Conservation (phyloP, 2,888 invertebrate genomes). For the Cataglyphis rosenhaueri region DNA sequence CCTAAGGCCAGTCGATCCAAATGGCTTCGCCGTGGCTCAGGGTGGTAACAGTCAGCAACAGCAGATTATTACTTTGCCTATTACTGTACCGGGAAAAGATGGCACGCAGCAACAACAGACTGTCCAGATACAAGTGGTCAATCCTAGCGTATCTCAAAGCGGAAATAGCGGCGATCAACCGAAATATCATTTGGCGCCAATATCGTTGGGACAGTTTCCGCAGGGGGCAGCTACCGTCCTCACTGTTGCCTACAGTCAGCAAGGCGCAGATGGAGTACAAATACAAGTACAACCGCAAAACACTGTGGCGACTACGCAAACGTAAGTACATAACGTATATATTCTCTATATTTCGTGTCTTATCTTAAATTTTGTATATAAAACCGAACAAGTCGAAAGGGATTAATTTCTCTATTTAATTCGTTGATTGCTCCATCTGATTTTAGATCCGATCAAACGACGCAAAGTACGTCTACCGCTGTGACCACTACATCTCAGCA, state of each 20-base stretch:
- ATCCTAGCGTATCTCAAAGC: conserved; percentile 87
- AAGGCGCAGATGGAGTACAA: conserved; percentile 86
- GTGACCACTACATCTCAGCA: conserved; percentile 84
- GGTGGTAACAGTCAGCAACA: conserved; percentile 86
- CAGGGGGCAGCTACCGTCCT: conserved; percentile 91
- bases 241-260: conserved; percentile 91
- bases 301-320: conserved; percentile 84
- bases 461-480: conserved; percentile 84
- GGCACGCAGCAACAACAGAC: conserved; percentile 91
- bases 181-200: conserved; percentile 91
- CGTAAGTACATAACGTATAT: conserved; percentile 75
- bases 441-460: conserved; percentile 83
- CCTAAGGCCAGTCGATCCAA: conserved; percentile 89
- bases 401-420: neutral
- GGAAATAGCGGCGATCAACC: conserved; percentile 87
- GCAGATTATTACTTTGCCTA: conserved; percentile 92
- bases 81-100: conserved; percentile 91
- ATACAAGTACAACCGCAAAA: conserved; percentile 84
- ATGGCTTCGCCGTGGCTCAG: conserved; percentile 84
- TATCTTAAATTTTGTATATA: neutral
- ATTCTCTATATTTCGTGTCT: conserved; percentile 27
- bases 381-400: neutral
- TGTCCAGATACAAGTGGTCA: conserved; percentile 92
- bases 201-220: conserved; percentile 91
- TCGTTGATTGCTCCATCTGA: neutral